These are phyloP conservation scores for Tipula confusa DNA, from an alignment of 2,888 invertebrate species.

Conservation along the genomic window DNA sequence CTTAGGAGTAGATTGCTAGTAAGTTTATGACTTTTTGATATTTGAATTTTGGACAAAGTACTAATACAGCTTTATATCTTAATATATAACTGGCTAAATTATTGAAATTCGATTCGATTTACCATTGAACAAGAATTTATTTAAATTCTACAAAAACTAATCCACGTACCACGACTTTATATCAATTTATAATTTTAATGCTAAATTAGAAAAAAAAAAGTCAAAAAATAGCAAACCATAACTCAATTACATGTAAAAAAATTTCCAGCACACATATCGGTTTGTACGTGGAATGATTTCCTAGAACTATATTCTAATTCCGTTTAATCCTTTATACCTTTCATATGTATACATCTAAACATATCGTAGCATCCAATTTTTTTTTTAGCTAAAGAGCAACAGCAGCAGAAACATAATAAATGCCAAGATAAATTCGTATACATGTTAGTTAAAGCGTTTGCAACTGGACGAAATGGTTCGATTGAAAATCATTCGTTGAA, in stretches of 20 bases:
- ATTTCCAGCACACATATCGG: background rate
- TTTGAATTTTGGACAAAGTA: no score
- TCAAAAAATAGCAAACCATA: background rate
- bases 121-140: no score
- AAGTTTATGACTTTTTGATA: no score
- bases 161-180: no score
- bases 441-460: background rate
- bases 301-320: background rate
- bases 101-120: no score
- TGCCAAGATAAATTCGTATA: background rate
- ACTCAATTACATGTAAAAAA: background rate
- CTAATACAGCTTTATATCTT: no score
- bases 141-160: no score
- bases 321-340: background rate
- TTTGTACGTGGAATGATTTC: background rate
- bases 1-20: no score
- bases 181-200: background rate
- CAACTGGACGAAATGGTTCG: background rate
- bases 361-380: no score
- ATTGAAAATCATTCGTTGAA: slow-evolving; percentile 1
- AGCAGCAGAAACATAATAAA: background rate
- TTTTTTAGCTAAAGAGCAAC: background rate
- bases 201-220: background rate
- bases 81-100: no score
- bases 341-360: background rate